Percentiles rank a stretch among this genome's conserved stretches.
These are phyloP conservation scores for Plemyria rubiginata DNA, from an alignment of 2,888 invertebrate genomes.

Conservation along the genomic window DNA sequence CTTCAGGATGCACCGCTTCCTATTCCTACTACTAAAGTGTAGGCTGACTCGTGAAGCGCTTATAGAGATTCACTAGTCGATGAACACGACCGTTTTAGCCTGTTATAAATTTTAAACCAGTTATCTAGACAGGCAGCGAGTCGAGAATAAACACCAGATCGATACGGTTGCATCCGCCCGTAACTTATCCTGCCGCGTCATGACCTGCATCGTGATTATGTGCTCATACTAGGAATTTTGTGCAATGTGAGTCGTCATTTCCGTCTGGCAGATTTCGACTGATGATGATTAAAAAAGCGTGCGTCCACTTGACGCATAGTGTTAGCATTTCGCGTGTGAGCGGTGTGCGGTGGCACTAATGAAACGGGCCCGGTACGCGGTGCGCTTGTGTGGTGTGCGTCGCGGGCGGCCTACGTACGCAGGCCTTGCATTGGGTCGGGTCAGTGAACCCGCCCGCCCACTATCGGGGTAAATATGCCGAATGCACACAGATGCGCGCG, in stretches of 20 bases:
- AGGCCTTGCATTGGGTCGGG: conserved; percentile 83
- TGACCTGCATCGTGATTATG: conserved; percentile 44
- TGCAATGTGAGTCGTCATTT: conserved; percentile 39
- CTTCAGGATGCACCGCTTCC: conserved; percentile 27
- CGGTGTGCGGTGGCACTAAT: conserved; percentile 75
- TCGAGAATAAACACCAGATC: conserved; percentile 74
- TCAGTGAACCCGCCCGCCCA: conserved; percentile 82
- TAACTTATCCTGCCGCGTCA: conserved; percentile 45
- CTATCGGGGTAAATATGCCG: conserved; percentile 85
- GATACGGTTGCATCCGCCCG: conserved; percentile 59
- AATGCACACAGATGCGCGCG: conserved; percentile 85
- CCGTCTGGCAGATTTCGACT: conserved; percentile 44
- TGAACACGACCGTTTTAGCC: conserved; percentile 52
- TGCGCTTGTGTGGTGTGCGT: conserved; percentile 56
- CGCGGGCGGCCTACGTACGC: conserved; percentile 77
- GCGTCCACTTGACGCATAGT: conserved; percentile 78
- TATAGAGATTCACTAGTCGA: conserved; percentile 43
- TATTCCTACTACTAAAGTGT: conserved; percentile 2
- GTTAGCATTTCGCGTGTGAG: conserved; percentile 74
- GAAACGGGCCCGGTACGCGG: conserved; percentile 64
- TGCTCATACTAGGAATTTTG: conserved; percentile 26
- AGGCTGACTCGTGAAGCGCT: conserved; percentile 4
- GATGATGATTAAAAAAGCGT: conserved; percentile 65
- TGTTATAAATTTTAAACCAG: conserved; percentile 71
- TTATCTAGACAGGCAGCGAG: conserved; percentile 59